A percentile compares a stretch with the other conserved stretches of the same genome.
phyloP scores from a whole-genome alignment of 1,140 invertebrate species.

The Drosophila jambulina region DNA sequence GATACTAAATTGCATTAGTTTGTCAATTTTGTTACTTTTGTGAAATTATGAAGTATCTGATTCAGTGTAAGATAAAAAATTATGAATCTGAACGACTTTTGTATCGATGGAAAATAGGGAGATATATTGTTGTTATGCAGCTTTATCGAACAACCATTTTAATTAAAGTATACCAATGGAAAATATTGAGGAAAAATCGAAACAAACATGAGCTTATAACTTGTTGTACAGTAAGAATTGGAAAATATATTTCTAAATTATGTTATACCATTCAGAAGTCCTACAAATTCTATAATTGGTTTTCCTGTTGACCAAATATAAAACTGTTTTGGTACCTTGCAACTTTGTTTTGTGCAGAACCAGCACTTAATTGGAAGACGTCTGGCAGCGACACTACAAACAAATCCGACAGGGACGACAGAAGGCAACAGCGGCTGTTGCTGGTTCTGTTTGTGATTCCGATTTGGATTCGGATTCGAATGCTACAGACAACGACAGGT shows the following conservation, averaged over 20 bases:
- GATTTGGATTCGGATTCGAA: constrained; percentile 16
- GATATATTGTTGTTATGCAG: too few relatives aligned
- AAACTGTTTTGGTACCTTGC: constrained; percentile 21
- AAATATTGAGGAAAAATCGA: too few relatives aligned
- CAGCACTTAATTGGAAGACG: constrained; percentile 70
- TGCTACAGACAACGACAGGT: constrained; percentile 78
- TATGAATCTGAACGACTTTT: too few relatives aligned
- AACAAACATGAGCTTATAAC: too few relatives aligned
- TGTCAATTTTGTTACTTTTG: neutral
- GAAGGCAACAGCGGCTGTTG: constrained; percentile 23
- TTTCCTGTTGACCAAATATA: neutral
- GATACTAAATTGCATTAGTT: neutral
- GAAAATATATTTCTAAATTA: too few relatives aligned
- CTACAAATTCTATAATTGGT: neutral
- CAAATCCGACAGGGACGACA: constrained; percentile 18
- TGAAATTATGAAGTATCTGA: neutral
- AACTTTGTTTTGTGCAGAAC: constrained; percentile 39
- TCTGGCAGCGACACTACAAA: constrained; percentile 49
- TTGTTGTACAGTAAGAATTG: too few relatives aligned
- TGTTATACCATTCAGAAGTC: too few relatives aligned
- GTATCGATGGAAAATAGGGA: neutral
- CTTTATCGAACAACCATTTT: too few relatives aligned
- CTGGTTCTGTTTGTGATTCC: constrained; percentile 16
- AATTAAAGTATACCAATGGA: too few relatives aligned
- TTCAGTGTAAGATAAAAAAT: neutral